Evolutionary conservation across 2,797 vertebrate species (phyloP).

Genomic region (Amphiprion clarkii): DNA sequence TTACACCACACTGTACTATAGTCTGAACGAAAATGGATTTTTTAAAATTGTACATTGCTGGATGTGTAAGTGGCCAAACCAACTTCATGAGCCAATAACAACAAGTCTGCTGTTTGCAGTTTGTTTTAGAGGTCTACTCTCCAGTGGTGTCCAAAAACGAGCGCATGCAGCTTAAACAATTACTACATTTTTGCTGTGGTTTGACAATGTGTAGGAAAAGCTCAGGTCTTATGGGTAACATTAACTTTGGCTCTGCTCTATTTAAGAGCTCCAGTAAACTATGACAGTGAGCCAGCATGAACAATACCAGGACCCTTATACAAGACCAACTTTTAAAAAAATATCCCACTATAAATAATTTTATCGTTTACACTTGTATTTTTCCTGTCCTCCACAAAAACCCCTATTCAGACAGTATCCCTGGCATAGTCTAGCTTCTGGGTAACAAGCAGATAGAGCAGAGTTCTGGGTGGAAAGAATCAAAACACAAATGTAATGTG

Average conservation of each 20-base stretch:
- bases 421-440: background rate
- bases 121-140: background rate
- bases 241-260: background rate
- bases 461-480: background rate
- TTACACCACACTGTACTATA: no score
- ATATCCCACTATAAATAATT: background rate
- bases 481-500: background rate
- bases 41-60: no score
- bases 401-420: background rate
- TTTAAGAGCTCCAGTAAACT: background rate
- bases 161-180: background rate
- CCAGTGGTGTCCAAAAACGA: background rate
- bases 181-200: background rate
- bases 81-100: background rate
- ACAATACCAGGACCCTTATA: background rate
- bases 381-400: background rate
- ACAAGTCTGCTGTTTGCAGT: background rate
- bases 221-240: background rate
- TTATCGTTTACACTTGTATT: background rate
- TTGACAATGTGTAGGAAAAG: background rate
- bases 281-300: background rate
- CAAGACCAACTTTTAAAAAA: background rate
- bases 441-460: background rate
- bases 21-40: no score
- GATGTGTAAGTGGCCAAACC: no score